Evolutionary conservation across 2,888 invertebrate genomes (phyloP), one percentile per base, ranked within the genome.

Genomic region (Aproaerema taeniolella): DNA sequence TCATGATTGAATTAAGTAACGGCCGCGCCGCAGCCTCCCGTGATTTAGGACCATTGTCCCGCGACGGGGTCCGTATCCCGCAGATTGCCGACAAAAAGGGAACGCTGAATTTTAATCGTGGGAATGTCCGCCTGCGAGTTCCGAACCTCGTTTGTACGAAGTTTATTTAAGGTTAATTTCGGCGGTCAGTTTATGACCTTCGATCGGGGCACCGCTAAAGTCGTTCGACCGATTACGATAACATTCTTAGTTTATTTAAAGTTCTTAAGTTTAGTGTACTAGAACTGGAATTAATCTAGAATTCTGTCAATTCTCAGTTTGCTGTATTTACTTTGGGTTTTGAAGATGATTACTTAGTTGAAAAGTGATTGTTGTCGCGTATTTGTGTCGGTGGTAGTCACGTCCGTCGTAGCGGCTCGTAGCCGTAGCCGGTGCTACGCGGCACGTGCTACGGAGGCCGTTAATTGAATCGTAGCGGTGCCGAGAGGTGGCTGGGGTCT

Each of bases 1-100:
- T 85, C 85, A 73, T 77, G 83, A 87, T 86, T 85, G 83, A 86
- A 87, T 87, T 82, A 86, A 80, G 73, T 70, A 71, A 71, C 64
- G 52, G 59, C 54, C 56, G 62, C 55, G 54, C 44, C 39, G 35
- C 38, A 42, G 28, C 35, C 59, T 57, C 52, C 55, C 63, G 67
- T 77, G 77, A 81, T 79, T 80, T 78, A 79, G 69, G 61, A 46
- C 39, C 55, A 52, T 56, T 58, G 61, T 53, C 43, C 45, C 56
- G 48, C 52, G 53, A 49, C 49, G 33, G 13, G 39, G 26, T 49
- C 49, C 50, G 47, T 55, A 4, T 20, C 20, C 51, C 48, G 50
- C 49, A 45, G 58, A 58, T 53, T 50, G 58, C 60, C 55, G 46
- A 53, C 71, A 69, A 77, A 78, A 80, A 77, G 70, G 77, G 72